These are phyloP conservation scores for Dasyprocta punctata DNA, from an alignment of 2,113 vertebrate genomes.

Conservation along the genomic window DNA sequence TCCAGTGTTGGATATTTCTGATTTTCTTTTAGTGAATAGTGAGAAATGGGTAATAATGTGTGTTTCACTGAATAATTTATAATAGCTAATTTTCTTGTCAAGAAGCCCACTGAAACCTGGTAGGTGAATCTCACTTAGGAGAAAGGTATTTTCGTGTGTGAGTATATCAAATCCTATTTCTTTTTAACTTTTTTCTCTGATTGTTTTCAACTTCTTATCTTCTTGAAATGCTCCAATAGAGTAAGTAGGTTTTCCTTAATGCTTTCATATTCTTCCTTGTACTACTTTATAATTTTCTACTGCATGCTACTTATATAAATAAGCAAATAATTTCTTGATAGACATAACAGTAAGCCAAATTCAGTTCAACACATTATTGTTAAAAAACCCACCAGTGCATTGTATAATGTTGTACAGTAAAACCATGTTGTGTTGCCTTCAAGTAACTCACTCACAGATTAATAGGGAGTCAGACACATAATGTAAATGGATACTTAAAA, in stretches of 20 bases:
- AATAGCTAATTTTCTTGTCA: slow-evolving; percentile 66
- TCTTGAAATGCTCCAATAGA: slow-evolving; percentile 34
- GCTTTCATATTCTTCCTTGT: neutral
- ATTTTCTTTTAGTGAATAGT: slow-evolving; percentile 56
- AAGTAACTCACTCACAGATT: neutral
- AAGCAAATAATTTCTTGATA: slow-evolving; percentile 49
- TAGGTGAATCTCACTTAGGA: slow-evolving; percentile 58
- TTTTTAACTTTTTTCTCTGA: neutral
- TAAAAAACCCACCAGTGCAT: neutral
- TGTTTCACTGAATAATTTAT: slow-evolving; percentile 70
- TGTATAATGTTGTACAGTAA: neutral
- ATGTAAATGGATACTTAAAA: neutral
- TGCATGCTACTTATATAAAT: slow-evolving; percentile 2
- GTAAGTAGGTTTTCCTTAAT: neutral
- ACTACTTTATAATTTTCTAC: neutral
- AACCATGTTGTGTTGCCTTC: neutral
- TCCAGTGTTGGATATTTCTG: slow-evolving; percentile 48
- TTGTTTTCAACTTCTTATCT: slow-evolving; percentile 33
- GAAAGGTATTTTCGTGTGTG: slow-evolving; percentile 40
- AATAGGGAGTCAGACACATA: neutral
- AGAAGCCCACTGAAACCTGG: slow-evolving; percentile 60
- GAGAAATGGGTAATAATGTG: slow-evolving; percentile 25
- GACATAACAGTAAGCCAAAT: neutral
- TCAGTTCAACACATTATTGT: neutral
- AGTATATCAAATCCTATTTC: neutral